Base-by-base conservation (phyloP, 2,797 vertebrate species). In the Taeniopygia guttata region DNA sequence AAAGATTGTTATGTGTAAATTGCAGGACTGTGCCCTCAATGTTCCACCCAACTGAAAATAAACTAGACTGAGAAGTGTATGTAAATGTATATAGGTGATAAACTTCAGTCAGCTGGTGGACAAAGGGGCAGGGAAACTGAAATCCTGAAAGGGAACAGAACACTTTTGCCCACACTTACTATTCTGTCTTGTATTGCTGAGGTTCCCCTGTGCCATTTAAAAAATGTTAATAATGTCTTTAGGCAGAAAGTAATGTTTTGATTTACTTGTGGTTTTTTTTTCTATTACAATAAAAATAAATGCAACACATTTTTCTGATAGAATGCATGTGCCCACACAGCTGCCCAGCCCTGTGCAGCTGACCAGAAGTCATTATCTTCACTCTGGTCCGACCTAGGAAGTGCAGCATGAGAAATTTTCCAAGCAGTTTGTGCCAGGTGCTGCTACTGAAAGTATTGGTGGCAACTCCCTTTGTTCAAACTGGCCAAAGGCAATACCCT, bases 251-350 rank as follows among this genome's bases (percentile, higher is more conserved):
- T 90, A 83, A 88, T 95, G 92, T 86, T 96, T 94, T 95, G 79
- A 79, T 96, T 96, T 96, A 81, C 79, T 87, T 88, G 89, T 93
- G 56, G 5, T 0, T 21, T 93, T 91, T 95, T 95, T 96, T 94
- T 91, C 78, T 97, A 89, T 97, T 91, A 46, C 84, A 96, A 95
- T 96, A 95, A 96, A 96, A 92, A 89, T 13, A 95, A 85, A 54
- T 92, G 40, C 66, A 88, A 27, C 67, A 79, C 25, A 21, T 56
- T 87, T 80, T 84, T 46, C 20, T 76, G 63, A 74, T 72, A 68
- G 69, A 76, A 45, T 78, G 7, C 48, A 4, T 74, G 29, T 89
- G 23, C 76, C 70, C 5, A 13, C 14, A 4, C 16, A 87, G 54
- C 69, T 77, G 42, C 63, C 49, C 22, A 75, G 55, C 2, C 2